Evolutionary conservation across 2,113 vertebrate species (phyloP).

Genomic region (Melanerpes formicivorus): DNA sequence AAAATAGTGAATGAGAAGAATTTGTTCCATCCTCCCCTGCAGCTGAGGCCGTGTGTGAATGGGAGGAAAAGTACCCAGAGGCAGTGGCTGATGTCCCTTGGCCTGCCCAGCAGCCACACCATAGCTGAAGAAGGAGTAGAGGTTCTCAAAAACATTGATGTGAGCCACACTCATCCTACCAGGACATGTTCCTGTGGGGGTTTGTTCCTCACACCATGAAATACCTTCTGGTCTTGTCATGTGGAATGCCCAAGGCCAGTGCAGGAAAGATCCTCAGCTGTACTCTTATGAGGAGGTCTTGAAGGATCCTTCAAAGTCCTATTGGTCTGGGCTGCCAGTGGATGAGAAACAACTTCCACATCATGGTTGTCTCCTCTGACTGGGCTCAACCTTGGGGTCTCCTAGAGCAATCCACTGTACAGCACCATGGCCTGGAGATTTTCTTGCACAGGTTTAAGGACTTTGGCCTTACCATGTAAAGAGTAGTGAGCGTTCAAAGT

Average conservation of each 20-base stretch:
- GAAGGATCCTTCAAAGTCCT: neutral
- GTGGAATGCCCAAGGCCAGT: too few species aligned
- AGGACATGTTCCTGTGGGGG: neutral
- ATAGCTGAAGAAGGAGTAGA: neutral
- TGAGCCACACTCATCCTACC: neutral
- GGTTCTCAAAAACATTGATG: fast-evolving
- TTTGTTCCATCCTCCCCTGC: neutral
- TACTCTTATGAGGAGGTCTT: neutral
- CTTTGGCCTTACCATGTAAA: neutral
- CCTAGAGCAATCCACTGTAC: neutral
- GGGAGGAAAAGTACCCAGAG: neutral
- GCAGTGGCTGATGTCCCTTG: neutral
- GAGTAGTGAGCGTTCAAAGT: neutral
- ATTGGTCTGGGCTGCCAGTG: neutral
- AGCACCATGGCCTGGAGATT: neutral
- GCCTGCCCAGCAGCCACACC: neutral
- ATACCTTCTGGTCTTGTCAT: neutral
- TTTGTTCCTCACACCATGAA: neutral
- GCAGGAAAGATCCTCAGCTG: neutral
- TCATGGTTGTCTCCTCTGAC: neutral
- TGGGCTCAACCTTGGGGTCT: neutral
- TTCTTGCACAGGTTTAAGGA: neutral
- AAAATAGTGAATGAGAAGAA: neutral
- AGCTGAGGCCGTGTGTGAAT: neutral
- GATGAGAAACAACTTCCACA: neutral